Conservation (phyloP, 2,113 vertebrate species). For the Centrocercus urophasianus region DNA sequence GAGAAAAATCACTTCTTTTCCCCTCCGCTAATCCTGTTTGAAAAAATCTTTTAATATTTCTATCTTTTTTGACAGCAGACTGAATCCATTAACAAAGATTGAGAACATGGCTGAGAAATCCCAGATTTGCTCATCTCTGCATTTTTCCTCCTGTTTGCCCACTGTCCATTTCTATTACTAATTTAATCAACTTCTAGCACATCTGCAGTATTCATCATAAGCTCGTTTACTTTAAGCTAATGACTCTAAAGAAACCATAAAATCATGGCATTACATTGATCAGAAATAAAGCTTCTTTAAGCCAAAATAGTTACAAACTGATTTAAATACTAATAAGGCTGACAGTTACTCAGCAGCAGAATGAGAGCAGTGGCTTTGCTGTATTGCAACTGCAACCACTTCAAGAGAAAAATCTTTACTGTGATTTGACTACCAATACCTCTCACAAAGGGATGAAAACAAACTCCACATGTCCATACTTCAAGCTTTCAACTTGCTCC, state of each 20-base stretch:
- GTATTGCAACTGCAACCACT: not conserved
- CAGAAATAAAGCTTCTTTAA: conserved; percentile 78
- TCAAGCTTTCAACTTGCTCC: not conserved
- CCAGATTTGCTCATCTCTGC: not conserved
- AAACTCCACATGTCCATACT: not conserved
- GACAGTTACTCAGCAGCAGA: conserved; percentile 4
- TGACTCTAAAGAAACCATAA: conserved; percentile 55
- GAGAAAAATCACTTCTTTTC: fast-evolving
- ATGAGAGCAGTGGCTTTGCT: not conserved
- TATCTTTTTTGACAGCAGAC: not conserved
- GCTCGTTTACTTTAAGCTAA: conserved; percentile 59
- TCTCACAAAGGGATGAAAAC: not conserved
- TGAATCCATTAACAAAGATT: not conserved
- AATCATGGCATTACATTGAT: conserved; percentile 68
- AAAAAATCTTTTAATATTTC: not conserved
- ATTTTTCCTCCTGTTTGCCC: not conserved
- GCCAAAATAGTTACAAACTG: conserved; percentile 62
- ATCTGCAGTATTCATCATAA: conserved; percentile 45
- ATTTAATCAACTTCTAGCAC: conserved; percentile 57
- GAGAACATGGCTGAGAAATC: not conserved
- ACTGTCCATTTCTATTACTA: not conserved
- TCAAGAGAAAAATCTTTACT: not conserved
- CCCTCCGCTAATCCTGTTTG: not conserved
- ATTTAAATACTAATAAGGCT: conserved; percentile 42
- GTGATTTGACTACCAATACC: not conserved